A percentile compares a stretch with the other conserved stretches of the same genome.
Evolutionary conservation across 1,140 invertebrate genomes (phyloP).

Genomic region (Vanessa atalanta): DNA sequence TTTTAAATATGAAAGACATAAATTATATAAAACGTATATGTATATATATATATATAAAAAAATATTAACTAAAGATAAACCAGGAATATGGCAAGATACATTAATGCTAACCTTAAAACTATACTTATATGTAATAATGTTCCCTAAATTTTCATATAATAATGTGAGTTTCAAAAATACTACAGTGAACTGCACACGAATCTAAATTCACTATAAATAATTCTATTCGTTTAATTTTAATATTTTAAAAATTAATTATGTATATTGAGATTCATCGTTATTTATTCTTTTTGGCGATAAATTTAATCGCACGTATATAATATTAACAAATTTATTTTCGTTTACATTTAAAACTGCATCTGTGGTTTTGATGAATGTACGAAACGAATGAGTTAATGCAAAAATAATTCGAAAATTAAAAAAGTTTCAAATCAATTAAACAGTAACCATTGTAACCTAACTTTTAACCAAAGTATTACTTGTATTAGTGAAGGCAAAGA

Average conservation of each 20-base stretch:
- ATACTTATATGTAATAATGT: background rate
- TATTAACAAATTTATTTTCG: background rate
- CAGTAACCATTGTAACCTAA: too few relatives aligned
- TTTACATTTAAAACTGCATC: too few relatives aligned
- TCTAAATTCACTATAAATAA: background rate
- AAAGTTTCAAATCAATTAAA: too few relatives aligned
- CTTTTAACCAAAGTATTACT: too few relatives aligned
- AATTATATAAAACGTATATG: background rate
- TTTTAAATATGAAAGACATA: background rate
- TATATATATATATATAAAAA: too few relatives aligned
- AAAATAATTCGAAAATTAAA: too few relatives aligned
- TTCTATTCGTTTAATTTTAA: background rate
- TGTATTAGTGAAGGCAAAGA: too few relatives aligned
- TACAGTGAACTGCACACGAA: background rate
- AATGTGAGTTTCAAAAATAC: constrained; percentile 5
- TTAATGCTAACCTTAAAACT: constrained; percentile 2
- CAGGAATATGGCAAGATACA: constrained; percentile 45
- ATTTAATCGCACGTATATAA: background rate
- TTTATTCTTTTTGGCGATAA: constrained; percentile 4
- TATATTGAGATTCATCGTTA: constrained; percentile 3
- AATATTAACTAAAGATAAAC: constrained; percentile 20
- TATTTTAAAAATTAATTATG: background rate
- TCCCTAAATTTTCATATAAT: constrained; percentile 6
- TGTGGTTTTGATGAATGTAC: too few relatives aligned
- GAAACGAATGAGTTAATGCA: too few relatives aligned